Base-by-base conservation (phyloP, 2,888 invertebrate genomes). In the Micoletzkya japonica region DNA sequence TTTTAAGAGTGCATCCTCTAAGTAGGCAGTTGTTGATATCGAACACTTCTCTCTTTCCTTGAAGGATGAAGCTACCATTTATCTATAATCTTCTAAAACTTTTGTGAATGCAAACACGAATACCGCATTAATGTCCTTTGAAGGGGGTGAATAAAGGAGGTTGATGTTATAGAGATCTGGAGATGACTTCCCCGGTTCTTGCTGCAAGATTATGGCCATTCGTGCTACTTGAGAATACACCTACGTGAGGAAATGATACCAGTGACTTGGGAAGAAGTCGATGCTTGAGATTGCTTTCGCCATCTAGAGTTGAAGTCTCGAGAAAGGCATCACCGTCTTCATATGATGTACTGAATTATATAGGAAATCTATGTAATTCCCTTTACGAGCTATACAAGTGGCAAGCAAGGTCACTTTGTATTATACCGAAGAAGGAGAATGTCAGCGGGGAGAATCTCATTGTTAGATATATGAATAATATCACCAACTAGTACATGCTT, bases 401-500 rank as follows among this genome's bases (percentile, higher is more conserved):
- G n/a, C n/a, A n/a, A n/a, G n/a, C n/a, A n/a, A n/a, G n/a, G n/a
- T n/a, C n/a, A n/a, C n/a, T n/a, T n/a, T n/a, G n/a, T 94, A 83
- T 94, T 93, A 71, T 93, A 92, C 17, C 57, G 14, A n/a, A 95
- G 89, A 71, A 96, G 88, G 73, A 96, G 89, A 85, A 96, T 91
- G 87, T 96, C 96, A 0, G 96, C 95, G 49, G 95, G 95, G 76
- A 96, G 93, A 67, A 93, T 90, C 88, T 95, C 95, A 88, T 95
- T 94, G 89, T 95, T 95, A 60, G 94, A 93, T 82, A 96, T 88
- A 87, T 95, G 95, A 63, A 95, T 91, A 80, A 95, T 89, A 87
- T 95, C 95, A 2, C 95, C 95, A 39, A 94, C 94, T 74, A 91
- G 90, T 69, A 95, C 89, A 84, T 95, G 91, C 84, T 91, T 90